These are phyloP conservation scores for Microcebus ravelobensis DNA, from an alignment of 2,113 vertebrate species.

Conservation along the genomic window DNA sequence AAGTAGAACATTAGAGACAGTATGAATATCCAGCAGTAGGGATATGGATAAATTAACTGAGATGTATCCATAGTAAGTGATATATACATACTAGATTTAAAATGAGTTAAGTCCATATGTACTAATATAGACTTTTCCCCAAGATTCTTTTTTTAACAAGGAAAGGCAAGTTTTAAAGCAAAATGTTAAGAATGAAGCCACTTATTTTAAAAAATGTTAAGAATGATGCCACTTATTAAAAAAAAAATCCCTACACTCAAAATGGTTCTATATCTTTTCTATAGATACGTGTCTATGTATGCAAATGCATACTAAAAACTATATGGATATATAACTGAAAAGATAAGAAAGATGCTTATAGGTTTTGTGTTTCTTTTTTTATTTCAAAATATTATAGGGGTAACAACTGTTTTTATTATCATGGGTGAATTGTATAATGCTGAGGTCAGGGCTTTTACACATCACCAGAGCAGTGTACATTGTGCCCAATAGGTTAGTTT, in stretches of 20 bases:
- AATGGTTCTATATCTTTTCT: neutral
- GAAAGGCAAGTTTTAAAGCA: neutral
- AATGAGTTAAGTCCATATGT: neutral
- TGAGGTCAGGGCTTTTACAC: too few relatives aligned
- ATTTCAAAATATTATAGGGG: too few relatives aligned
- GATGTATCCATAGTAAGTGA: neutral
- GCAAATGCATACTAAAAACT: neutral
- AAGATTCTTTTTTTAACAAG: neutral
- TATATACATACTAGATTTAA: neutral
- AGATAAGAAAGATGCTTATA: neutral
- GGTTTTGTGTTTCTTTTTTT: neutral
- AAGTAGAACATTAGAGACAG: neutral
- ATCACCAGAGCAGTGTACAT: too few relatives aligned
- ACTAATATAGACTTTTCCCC: neutral
- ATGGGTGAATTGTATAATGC: too few relatives aligned
- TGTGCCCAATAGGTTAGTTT: too few relatives aligned
- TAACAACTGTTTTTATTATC: too few relatives aligned
- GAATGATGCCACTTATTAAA: neutral
- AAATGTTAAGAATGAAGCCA: neutral
- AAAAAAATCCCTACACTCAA: neutral
- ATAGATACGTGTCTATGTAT: neutral
- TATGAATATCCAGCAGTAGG: neutral
- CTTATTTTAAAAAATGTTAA: neutral
- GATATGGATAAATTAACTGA: neutral
- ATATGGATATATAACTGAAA: neutral